Evolutionary conservation across 2,113 vertebrate species (phyloP).

Genomic region (Lates calcarifer): DNA sequence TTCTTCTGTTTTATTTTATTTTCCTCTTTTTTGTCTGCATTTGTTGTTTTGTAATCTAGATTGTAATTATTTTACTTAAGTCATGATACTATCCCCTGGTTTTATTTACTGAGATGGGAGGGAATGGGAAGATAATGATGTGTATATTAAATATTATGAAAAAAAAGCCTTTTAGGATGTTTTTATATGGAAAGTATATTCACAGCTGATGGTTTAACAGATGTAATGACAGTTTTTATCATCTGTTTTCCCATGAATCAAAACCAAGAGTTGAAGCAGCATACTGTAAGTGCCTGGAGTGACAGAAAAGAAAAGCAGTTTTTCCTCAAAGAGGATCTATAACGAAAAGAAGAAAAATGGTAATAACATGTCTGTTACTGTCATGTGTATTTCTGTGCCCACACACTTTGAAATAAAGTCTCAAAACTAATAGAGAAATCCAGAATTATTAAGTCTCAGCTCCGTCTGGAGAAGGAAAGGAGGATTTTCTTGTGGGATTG

Average conservation of each 20-base stretch:
- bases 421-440: conserved; percentile 49
- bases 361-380: conserved; percentile 47
- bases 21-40: conserved; percentile 44
- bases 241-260: no score
- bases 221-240: conserved; percentile 31
- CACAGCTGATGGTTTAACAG: conserved; percentile 60
- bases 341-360: conserved; percentile 29
- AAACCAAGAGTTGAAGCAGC: conserved; percentile 20
- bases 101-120: conserved; percentile 67
- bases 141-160: conserved; percentile 79
- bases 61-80: conserved; percentile 79
- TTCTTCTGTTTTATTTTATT: conserved; percentile 12
- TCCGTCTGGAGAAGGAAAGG: not conserved
- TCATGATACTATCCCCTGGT: conserved; percentile 60
- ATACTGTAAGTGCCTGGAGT: conserved; percentile 45
- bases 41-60: conserved; percentile 79
- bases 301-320: conserved; percentile 62
- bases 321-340: conserved; percentile 79
- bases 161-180: conserved; percentile 57
- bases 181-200: conserved; percentile 73
- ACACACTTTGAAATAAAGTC: conserved; percentile 77
- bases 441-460: not conserved
- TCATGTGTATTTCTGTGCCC: conserved; percentile 68
- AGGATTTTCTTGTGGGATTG: accelerated
- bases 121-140: conserved; percentile 51